These are phyloP conservation scores for Ochropleura plecta DNA, from an alignment of 2,888 invertebrate species.

Conservation along the genomic window DNA sequence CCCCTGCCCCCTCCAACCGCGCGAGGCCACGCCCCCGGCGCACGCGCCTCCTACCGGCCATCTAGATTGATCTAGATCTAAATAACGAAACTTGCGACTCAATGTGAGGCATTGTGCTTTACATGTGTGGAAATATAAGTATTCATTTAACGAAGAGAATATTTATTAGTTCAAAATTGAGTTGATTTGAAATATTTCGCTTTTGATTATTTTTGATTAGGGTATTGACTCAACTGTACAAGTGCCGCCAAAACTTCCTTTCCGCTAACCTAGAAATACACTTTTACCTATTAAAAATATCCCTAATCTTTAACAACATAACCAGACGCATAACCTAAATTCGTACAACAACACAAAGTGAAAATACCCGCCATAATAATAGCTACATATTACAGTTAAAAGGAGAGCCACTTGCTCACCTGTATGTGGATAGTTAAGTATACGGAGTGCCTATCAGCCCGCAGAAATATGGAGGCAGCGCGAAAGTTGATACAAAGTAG, in stretches of 20 bases:
- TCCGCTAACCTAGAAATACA: background rate
- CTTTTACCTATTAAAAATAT: background rate
- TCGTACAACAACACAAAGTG: slow-evolving; percentile 5
- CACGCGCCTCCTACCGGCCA: slow-evolving; percentile 83
- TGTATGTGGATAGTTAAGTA: slow-evolving; percentile 81
- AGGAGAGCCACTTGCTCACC: slow-evolving; percentile 72
- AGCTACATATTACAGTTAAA: slow-evolving; percentile 48
- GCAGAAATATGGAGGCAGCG: slow-evolving; percentile 87
- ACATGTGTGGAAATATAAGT: slow-evolving; percentile 48
- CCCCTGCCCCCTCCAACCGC: slow-evolving; percentile 75
- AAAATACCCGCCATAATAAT: slow-evolving; percentile 38
- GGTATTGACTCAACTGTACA: slow-evolving; percentile 13
- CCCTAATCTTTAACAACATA: background rate
- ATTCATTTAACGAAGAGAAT: slow-evolving; percentile 32
- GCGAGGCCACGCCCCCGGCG: slow-evolving; percentile 78
- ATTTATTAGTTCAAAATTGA: slow-evolving; percentile 27
- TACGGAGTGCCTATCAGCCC: slow-evolving; percentile 78
- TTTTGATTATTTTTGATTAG: slow-evolving; percentile 17
- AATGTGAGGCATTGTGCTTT: slow-evolving; percentile 56
- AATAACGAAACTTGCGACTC: slow-evolving; percentile 67
- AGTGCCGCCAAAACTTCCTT: background rate
- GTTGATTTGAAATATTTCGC: slow-evolving; percentile 19
- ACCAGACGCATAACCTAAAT: slow-evolving; percentile 17
- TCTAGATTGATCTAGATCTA: slow-evolving; percentile 87
- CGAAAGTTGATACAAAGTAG: slow-evolving; percentile 88